A percentile compares a stretch with the other conserved stretches of the same genome.
These are phyloP conservation scores for Norana najaformis DNA, from an alignment of 2,888 invertebrate genomes.

Conservation along the genomic window DNA sequence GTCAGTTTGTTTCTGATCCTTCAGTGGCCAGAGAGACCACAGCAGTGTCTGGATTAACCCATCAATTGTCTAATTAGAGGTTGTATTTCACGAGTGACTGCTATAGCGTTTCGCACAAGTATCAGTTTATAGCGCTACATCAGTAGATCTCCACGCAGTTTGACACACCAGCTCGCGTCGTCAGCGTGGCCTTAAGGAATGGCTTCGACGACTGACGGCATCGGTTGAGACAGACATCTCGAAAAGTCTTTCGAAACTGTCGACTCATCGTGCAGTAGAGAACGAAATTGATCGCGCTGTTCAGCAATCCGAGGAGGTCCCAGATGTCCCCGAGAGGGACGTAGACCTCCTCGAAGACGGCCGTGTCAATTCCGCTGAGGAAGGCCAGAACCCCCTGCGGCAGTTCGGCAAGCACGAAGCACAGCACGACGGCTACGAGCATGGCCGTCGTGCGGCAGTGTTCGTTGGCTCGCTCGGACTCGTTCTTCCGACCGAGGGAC, in stretches of 20 bases:
- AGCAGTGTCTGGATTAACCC: neutral
- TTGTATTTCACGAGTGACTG: neutral
- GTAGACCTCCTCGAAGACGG: slow-evolving; percentile 70
- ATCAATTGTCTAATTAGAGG: too few species aligned
- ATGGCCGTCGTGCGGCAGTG: slow-evolving; percentile 78
- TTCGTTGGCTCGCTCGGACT: slow-evolving; percentile 63
- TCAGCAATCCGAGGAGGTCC: slow-evolving; percentile 86
- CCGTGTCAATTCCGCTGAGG: slow-evolving; percentile 65
- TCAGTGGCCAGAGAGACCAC: neutral
- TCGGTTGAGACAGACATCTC: slow-evolving; percentile 44
- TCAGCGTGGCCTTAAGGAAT: neutral
- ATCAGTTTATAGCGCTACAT: neutral
- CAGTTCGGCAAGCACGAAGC: slow-evolving; percentile 87
- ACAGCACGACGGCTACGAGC: slow-evolving; percentile 80
- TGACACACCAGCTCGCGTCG: neutral
- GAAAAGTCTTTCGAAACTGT: slow-evolving; percentile 75
- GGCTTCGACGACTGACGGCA: neutral
- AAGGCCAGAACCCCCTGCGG: slow-evolving; percentile 78
- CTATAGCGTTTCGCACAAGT: neutral
- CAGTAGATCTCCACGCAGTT: neutral
- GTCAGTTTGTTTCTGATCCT: neutral
- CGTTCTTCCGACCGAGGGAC: slow-evolving; percentile 53
- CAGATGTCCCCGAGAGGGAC: slow-evolving; percentile 72
- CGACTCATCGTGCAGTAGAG: slow-evolving; percentile 91
- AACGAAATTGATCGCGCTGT: slow-evolving; percentile 90